Evolutionary conservation across 2,113 vertebrate genomes (phyloP).

Genomic region (Melanocharis versteri): DNA sequence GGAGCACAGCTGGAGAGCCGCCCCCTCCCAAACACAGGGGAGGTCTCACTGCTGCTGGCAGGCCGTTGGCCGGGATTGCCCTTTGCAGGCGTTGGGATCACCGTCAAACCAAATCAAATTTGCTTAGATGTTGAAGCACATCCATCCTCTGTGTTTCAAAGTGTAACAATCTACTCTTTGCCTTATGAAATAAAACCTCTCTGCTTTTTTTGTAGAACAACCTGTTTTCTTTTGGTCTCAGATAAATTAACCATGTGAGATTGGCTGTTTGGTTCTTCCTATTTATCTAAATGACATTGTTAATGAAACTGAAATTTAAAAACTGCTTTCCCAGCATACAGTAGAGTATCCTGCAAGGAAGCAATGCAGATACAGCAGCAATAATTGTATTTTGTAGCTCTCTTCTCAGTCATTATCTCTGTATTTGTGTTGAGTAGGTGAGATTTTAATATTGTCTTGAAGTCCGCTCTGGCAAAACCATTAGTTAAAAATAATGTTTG

Average conservation of each 20-base stretch:
- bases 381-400: slow-evolving; percentile 5
- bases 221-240: neutral
- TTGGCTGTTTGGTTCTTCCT: neutral
- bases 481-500: neutral
- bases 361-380: slow-evolving; percentile 21
- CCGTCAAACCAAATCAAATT: neutral
- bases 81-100: neutral
- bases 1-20: neutral
- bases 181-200: neutral
- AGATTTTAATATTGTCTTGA: neutral
- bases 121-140: neutral
- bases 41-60: neutral
- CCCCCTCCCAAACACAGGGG: neutral
- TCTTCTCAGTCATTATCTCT: neutral
- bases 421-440: neutral
- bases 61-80: neutral
- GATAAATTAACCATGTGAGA: neutral
- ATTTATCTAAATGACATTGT: neutral
- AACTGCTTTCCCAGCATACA: neutral
- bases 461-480: neutral
- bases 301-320: neutral
- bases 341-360: neutral
- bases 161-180: neutral
- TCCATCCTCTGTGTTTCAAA: neutral
- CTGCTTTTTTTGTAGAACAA: neutral